These are phyloP conservation scores for Drosophila imparisetae DNA, from an alignment of 2,888 invertebrate genomes.

Conservation along the genomic window DNA sequence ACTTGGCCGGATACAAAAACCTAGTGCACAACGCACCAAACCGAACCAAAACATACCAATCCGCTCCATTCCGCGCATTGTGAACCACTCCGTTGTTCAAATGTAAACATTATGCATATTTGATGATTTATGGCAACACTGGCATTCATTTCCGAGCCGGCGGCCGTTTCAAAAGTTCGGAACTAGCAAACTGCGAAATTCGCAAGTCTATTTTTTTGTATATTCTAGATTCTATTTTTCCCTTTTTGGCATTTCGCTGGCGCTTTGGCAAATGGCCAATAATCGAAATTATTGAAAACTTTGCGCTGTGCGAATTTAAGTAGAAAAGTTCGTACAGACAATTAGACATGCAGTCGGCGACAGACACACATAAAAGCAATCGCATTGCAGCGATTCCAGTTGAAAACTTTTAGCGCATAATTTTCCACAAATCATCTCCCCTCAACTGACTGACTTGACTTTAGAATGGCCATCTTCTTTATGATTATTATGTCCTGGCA, in stretches of 20 bases:
- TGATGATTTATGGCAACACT: constrained; percentile 83
- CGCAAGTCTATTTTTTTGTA: constrained; percentile 45
- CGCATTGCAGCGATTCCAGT: constrained; percentile 43
- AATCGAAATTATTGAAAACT: constrained; percentile 84
- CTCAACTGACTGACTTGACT: neutral
- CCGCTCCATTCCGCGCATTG: constrained; percentile 2
- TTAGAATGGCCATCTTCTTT: constrained; percentile 51
- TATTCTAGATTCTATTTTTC: neutral
- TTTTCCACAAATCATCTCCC: constrained; percentile 22
- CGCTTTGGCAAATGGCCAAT: constrained; percentile 82
- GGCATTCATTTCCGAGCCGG: constrained; percentile 77
- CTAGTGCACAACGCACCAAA: constrained; percentile 17
- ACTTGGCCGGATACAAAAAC: constrained; percentile 60
- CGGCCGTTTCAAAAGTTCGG: constrained; percentile 47
- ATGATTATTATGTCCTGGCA: constrained; percentile 33
- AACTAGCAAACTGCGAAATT: constrained; percentile 42
- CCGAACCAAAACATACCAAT: neutral
- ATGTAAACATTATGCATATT: constrained; percentile 82
- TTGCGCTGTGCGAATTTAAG: constrained; percentile 76
- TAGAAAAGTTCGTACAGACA: constrained; percentile 69
- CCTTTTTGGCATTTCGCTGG: constrained; percentile 20
- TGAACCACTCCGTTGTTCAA: constrained; percentile 57
- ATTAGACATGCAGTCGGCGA: constrained; percentile 72
- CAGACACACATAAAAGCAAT: constrained; percentile 50
- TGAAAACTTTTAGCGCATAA: constrained; percentile 61